Evolutionary conservation across 2,888 invertebrate genomes (phyloP), one percentile per base, ranked within the genome.

Genomic region (Tridacna crocea): DNA sequence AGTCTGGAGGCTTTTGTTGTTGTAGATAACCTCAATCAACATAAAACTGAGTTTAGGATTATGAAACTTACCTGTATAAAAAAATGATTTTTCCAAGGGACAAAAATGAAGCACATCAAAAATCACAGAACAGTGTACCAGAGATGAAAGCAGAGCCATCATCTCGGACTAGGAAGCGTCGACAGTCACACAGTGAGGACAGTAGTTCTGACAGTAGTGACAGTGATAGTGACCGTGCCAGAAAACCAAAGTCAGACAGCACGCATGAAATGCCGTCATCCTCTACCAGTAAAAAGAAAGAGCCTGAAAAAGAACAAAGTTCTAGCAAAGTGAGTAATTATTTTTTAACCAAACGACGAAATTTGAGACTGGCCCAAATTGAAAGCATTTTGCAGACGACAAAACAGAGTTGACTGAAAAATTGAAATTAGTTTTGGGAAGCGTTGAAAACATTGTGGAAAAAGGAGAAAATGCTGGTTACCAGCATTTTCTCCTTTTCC

Each of bases 131-230:
- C 55, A 55, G 55, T 55, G 19, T 4, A 22, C 61, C 61, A 11
- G 61, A 19, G 15, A 26, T 19, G 15, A 61, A 61, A 61, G 13
- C 15, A 4, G 70, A 70, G 24, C 48, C 70, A 13, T 26, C 70
- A 15, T 48, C 51, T 19, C 70, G 13, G 26, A 36, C n/a, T 51
- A 74, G 24, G 36, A 24, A 61, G 13, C 70, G 70, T 51, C 46
- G 46, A 66, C 22, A 24, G 1, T 82, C 83, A 19, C 63, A 77
- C 58, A 87, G 85, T 51, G 83, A 80, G n/a, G 87, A 87, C 76
- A 88, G 88, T 68, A 87, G 86, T 27, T 82, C 79, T 36, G 88
- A 88, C 61, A 89, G 88, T 60, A 87, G 79, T 19, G 87, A 85
- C 61, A 83, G 81, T 79, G 83, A 84, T 27, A 72, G 72, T 15